Base-by-base conservation (phyloP, 1,140 invertebrate species). In the Melanaphis sacchari region DNA sequence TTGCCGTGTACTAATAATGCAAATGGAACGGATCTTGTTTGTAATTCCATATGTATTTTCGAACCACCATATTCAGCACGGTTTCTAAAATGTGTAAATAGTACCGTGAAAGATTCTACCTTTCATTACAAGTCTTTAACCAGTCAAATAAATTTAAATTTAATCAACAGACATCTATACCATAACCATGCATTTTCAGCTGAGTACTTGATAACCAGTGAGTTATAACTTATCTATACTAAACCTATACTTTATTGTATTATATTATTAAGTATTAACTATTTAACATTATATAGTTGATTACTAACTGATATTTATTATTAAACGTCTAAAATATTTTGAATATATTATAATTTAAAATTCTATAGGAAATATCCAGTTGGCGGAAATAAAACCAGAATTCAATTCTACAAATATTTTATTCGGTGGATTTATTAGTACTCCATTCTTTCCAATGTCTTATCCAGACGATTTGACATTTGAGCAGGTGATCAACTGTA, bases 391-490 rank as follows among this genome's bases (percentile, higher is more conserved):
- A 49, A 92, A 46, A 82, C 66, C 90, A 43, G 90, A 92, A 52
- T 92, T 92, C 22, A 82, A 82, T 21, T 92, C n/a, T 0, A 36
- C 31, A 82, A 82, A 96, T 94, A 95, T 94, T 54, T 95, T 95
- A 8, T 94, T 94, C 4, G 94, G 95, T 22, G 95, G 95, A 21
- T 96, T 96, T 1, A 95, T 97, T 91, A 96, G 95, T 84, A 97
- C 97, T 9, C 97, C 97, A 6, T 97, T 97, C 94, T 97, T 97
- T 94, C 97, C 97, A 0, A 95, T 96, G 94, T 95, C 96, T 24
- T 97, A 97, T 95, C 96, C 97, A 0, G 95, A 96, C 38, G 97
- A 97, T 94, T 96, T 97, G 94, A 96, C 96, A 85, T 96, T 96
- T 93, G 97, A 97, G 94, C 97, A 97, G 94, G 95, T 97, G 9